Conservation (phyloP, 2,888 invertebrate species). For the Gari tellinella region DNA sequence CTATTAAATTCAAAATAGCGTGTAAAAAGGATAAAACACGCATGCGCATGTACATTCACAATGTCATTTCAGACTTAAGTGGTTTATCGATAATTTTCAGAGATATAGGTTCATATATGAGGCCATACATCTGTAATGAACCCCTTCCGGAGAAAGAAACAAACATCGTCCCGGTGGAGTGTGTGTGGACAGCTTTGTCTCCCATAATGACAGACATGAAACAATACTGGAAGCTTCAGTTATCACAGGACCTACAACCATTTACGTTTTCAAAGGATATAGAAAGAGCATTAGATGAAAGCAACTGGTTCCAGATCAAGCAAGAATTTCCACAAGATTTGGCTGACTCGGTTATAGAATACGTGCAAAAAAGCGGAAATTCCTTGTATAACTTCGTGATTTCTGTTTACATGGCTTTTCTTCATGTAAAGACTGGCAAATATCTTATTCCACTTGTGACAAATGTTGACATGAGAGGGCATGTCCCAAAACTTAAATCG, state of each 20-base stretch:
- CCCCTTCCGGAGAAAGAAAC: not conserved
- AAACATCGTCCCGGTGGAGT: not conserved
- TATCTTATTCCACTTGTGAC: not conserved
- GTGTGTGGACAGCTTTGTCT: not conserved
- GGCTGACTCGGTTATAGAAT: not conserved
- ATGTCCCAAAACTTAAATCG: slow-evolving; percentile 4
- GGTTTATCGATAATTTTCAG: slow-evolving; percentile 6
- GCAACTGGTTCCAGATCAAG: not conserved
- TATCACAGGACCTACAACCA: not conserved
- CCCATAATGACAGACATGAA: slow-evolving; percentile 5
- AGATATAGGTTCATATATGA: not conserved
- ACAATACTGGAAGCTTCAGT: too few relatives aligned
- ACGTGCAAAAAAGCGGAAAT: not conserved
- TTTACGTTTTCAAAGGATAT: not conserved
- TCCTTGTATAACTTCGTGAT: slow-evolving; percentile 10
- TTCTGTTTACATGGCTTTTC: slow-evolving; percentile 13
- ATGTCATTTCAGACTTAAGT: slow-evolving; percentile 2
- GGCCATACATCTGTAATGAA: not conserved
- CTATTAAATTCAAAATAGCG: slow-evolving; percentile 4
- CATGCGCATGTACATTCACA: slow-evolving; percentile 13
- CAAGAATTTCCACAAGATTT: slow-evolving; percentile 2
- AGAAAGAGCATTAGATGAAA: too few relatives aligned
- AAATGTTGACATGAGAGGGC: slow-evolving; percentile 11
- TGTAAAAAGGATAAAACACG: not conserved
- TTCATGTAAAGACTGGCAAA: slow-evolving; percentile 2